Percentiles rank a stretch among this genome's conserved stretches.
Conservation (phyloP, 2,797 vertebrate genomes). For the Aselliscus stoliczkanus region DNA sequence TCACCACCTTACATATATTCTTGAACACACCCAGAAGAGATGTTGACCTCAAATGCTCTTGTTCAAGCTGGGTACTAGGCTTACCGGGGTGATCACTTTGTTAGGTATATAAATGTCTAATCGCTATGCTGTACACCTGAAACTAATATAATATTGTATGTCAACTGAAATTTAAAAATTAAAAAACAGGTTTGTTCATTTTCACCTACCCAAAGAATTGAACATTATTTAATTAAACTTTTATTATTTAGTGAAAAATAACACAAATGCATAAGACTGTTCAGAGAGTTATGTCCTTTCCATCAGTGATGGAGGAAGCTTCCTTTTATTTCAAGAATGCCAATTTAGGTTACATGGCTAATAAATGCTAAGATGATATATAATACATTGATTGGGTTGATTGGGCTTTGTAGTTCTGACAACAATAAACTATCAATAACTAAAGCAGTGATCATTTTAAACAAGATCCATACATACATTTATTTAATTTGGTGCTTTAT, state of each 20-base stretch:
- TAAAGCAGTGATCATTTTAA: conserved; percentile 14
- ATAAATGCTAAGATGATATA: neutral
- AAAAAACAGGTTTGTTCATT: neutral
- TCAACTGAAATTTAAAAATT: neutral
- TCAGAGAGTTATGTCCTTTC: neutral
- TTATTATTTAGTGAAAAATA: neutral
- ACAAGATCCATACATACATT: neutral
- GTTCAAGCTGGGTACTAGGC: neutral
- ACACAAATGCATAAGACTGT: neutral
- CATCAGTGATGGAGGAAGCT: neutral
- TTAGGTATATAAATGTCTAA: neutral
- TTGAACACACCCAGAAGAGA: neutral
- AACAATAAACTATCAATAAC: neutral
- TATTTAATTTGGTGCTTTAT: neutral
- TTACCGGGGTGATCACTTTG: neutral
- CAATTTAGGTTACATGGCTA: neutral
- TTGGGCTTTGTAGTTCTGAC: neutral
- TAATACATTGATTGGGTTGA: neutral
- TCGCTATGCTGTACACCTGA: neutral
- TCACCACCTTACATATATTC: neutral
- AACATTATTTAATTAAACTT: neutral
- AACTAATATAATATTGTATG: neutral
- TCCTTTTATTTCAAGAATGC: neutral
- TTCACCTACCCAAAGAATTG: neutral
- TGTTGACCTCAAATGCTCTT: neutral